Base-by-base conservation (phyloP, 2,797 vertebrate species). In the Lepus townsendii region DNA sequence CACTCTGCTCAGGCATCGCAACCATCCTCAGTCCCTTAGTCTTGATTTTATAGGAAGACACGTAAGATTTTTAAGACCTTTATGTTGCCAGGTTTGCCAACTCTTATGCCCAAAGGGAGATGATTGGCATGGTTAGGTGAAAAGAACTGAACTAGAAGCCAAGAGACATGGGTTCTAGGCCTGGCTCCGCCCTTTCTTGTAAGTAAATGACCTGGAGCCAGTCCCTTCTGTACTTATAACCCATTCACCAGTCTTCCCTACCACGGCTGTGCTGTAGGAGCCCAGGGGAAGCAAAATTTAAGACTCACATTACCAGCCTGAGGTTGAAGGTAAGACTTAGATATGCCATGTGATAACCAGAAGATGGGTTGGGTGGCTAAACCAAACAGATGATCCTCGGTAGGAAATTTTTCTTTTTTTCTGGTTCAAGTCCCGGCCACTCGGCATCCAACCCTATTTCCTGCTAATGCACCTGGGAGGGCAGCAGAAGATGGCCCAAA, bases 381-480 rank as follows among this genome's bases (percentile, higher is more conserved):
- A 3, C 78, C 57, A 52, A 30, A 26, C 78, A 76, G 9, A 93
- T 19, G 19, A 26, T 16, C 20, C 20, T 62, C 35, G 68, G n/a
- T 50, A 83, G 63, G 54, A 89, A 93, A 77, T 38, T 13, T 62
- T 83, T 54, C 92, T 77, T 62, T 68, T 57, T n/a, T 26, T 26
- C 30, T n/a, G 72, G 83, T 76, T 76, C 65, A 52, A 88, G 32
- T 47, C 42, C 42, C 42, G 7, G 42, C 42, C 9, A 8, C 42
- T 42, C 7, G 42, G 42, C 42, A 9, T 47, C 42, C 42, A 47
- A 47, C 42, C 42, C 42, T 9, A 47, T 47, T 8, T 47, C 42
- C 42, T 47, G 42, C 42, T 47, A 47, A 47, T 47, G 42, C 42
- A 47, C 42, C 42, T 47, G 42, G 42, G 42, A 47, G 42, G 42